These are phyloP conservation scores for Chionis minor DNA, from an alignment of 2,113 vertebrate genomes.

Conservation along the genomic window DNA sequence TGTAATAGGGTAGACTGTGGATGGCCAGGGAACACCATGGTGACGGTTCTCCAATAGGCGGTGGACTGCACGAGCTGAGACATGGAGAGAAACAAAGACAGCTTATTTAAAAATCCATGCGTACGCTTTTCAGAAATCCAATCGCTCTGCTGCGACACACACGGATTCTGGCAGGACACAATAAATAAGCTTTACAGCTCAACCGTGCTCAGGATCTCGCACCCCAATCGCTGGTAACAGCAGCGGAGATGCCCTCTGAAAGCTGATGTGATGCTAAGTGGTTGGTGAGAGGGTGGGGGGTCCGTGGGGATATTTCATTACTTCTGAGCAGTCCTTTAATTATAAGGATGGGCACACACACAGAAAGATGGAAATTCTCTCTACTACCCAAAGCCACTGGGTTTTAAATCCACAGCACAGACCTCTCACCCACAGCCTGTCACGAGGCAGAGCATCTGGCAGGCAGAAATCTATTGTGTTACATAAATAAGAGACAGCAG, in stretches of 20 bases:
- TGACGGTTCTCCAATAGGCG: slow-evolving; percentile 88
- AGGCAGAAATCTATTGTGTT: slow-evolving; percentile 31
- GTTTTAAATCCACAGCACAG: slow-evolving; percentile 25
- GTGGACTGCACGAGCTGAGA: slow-evolving; percentile 85
- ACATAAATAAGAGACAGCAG: slow-evolving; percentile 39
- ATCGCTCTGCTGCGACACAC: neutral
- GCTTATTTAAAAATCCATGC: neutral
- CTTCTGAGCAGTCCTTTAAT: neutral
- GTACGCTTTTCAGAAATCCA: neutral
- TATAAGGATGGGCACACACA: neutral
- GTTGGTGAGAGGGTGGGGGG: neutral
- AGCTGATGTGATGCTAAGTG: slow-evolving; percentile 7
- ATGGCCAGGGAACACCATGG: slow-evolving; percentile 86
- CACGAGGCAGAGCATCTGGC: slow-evolving; percentile 22
- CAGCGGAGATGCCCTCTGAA: slow-evolving; percentile 9
- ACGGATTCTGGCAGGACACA: neutral
- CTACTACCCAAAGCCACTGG: neutral
- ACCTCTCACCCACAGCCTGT: slow-evolving; percentile 52
- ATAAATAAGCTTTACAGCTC: neutral
- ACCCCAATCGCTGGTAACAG: neutral
- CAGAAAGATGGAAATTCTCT: neutral
- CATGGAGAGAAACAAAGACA: neutral
- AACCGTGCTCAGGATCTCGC: neutral
- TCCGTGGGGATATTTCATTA: neutral
- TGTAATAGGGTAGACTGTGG: slow-evolving; percentile 72